These are phyloP conservation scores for Matsumurasca onukii DNA, from an alignment of 1,140 invertebrate genomes.

Conservation along the genomic window DNA sequence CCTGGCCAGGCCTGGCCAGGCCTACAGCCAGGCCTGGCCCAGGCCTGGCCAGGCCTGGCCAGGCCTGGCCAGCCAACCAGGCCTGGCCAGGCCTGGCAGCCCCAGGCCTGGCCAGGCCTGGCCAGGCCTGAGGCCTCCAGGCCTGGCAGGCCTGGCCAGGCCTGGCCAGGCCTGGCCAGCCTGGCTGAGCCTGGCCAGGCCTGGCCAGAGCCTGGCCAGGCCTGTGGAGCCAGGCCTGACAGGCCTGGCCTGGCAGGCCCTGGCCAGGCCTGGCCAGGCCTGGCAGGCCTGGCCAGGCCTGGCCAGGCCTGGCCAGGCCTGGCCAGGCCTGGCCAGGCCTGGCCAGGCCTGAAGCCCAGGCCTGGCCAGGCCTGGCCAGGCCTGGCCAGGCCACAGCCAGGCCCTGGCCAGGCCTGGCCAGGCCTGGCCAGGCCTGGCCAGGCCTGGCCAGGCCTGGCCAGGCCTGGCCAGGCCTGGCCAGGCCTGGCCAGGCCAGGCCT, in stretches of 20 bases:
- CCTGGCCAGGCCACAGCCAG: slow-evolving; percentile 8
- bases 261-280: slow-evolving; percentile 2
- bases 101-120: slow-evolving; percentile 10
- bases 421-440: slow-evolving; percentile 5
- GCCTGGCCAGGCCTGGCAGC: slow-evolving; percentile 22
- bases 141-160: slow-evolving; percentile 3
- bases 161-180: slow-evolving; percentile 3
- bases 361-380: slow-evolving; percentile 5
- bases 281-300: slow-evolving; percentile 25
- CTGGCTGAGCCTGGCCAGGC: slow-evolving; percentile 3
- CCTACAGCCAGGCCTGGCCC: too few species aligned
- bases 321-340: slow-evolving; percentile 18
- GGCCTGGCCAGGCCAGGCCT: slow-evolving; percentile 22
- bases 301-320: slow-evolving; percentile 22
- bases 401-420: slow-evolving; percentile 3
- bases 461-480: slow-evolving; percentile 2
- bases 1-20: slow-evolving; percentile 23
- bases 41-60: slow-evolving; percentile 24
- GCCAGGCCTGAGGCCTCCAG: background rate
- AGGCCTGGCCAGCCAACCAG: slow-evolving; percentile 17
- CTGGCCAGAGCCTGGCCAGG: slow-evolving; percentile 4
- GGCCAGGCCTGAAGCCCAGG: slow-evolving; percentile 18
- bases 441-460: slow-evolving; percentile 5
- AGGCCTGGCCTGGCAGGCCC: background rate
- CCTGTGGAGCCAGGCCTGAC: too few species aligned